Conservation (phyloP, 2,113 vertebrate genomes). For the Rattus rattus region DNA sequence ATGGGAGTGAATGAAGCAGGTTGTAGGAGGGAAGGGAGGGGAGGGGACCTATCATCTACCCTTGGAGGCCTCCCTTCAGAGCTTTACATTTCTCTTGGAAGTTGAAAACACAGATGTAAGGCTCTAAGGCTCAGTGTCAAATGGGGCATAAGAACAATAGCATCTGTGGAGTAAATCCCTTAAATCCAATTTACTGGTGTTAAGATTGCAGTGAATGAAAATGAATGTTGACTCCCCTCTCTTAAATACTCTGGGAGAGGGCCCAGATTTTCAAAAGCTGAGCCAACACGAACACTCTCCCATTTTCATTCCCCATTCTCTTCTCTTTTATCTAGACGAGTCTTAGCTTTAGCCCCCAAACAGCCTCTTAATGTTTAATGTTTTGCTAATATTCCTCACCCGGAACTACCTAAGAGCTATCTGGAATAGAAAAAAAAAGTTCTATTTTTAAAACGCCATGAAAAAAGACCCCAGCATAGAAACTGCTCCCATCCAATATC, state of each 20-base stretch:
- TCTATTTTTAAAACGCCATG: slow-evolving; percentile 76
- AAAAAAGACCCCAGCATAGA: slow-evolving; percentile 63
- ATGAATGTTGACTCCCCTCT: slow-evolving; percentile 36
- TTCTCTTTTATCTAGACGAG: slow-evolving; percentile 40
- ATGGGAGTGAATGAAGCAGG: too few relatives aligned
- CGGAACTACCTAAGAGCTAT: slow-evolving; percentile 72
- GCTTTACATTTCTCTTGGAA: background rate
- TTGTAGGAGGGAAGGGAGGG: fast-evolving
- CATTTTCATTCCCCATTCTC: background rate
- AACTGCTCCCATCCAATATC: slow-evolving; percentile 77
- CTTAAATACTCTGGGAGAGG: background rate
- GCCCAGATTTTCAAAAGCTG: slow-evolving; percentile 44
- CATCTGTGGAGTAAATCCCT: slow-evolving; percentile 52
- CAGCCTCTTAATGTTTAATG: slow-evolving; percentile 68
- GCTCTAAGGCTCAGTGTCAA: slow-evolving; percentile 37
- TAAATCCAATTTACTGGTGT: slow-evolving; percentile 43
- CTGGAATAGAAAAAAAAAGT: slow-evolving; percentile 56
- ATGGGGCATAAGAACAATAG: slow-evolving; percentile 46
- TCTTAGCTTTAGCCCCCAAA: slow-evolving; percentile 49
- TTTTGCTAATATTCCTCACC: slow-evolving; percentile 66
- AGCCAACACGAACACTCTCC: background rate
- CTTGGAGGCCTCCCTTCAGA: background rate
- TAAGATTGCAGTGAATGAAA: slow-evolving; percentile 39
- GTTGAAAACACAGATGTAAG: slow-evolving; percentile 15
- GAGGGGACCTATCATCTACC: background rate